A percentile compares a stretch with the other conserved stretches of the same genome.
phyloP scores from a whole-genome alignment of 2,797 vertebrate genomes.

The Rhyacichthys aspro region DNA sequence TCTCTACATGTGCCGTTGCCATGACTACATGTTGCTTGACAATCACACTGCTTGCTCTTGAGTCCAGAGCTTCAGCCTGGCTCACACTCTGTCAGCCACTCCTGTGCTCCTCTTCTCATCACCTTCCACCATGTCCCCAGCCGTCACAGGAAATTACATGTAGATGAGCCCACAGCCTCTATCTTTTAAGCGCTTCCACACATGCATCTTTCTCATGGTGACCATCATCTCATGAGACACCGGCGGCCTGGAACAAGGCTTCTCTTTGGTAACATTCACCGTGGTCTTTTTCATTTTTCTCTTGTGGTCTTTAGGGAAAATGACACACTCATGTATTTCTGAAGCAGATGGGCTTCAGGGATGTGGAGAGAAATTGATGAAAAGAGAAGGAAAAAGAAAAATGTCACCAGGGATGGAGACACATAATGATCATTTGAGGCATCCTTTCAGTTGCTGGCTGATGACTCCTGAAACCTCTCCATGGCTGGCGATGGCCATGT shows the following conservation, averaged over 20 bases:
- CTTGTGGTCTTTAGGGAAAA: constrained; percentile 38
- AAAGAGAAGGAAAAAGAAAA: constrained; percentile 33
- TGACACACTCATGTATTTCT: constrained; percentile 37
- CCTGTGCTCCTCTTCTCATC: constrained; percentile 48
- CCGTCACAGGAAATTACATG: constrained; percentile 56
- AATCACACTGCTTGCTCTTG: constrained; percentile 58
- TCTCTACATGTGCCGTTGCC: constrained; percentile 62
- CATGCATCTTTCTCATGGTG: constrained; percentile 7
- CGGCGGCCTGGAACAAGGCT: constrained; percentile 31
- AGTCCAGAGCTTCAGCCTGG: constrained; percentile 51
- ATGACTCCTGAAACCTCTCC: constrained; percentile 43
- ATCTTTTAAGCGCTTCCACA: constrained; percentile 9
- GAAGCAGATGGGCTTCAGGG: constrained; percentile 37
- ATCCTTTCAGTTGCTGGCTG: constrained; percentile 59
- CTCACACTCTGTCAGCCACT: constrained; percentile 44
- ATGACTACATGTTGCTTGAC: constrained; percentile 72
- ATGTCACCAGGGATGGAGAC: constrained; percentile 31
- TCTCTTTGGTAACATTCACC: constrained; percentile 22
- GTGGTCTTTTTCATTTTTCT: constrained; percentile 42
- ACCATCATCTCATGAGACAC: constrained; percentile 37
- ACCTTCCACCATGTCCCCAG: constrained; percentile 40
- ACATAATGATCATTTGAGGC: constrained; percentile 46
- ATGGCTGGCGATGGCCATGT: constrained; percentile 45
- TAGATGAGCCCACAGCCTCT: constrained; percentile 50
- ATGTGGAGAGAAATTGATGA: constrained; percentile 30